phyloP scores from a whole-genome alignment of 1,140 invertebrate species.

The Drosophila parvula region DNA sequence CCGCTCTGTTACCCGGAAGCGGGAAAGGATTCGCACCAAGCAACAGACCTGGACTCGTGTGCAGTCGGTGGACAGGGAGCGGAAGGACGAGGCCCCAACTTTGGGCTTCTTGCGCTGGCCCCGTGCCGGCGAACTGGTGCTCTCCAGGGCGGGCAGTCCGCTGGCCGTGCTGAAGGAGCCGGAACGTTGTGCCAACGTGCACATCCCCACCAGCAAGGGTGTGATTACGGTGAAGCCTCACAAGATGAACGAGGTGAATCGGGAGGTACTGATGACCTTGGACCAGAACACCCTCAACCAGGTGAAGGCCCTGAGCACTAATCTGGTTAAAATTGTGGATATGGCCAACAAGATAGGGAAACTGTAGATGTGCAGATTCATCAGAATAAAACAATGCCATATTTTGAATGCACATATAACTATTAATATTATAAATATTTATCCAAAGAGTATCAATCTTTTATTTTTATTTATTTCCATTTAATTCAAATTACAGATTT shows the following conservation, averaged over 20 bases:
- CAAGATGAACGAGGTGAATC: conserved; percentile 43
- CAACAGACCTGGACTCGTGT: background rate
- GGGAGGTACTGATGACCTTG: conserved; percentile 61
- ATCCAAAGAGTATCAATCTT: no score
- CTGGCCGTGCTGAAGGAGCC: conserved; percentile 83
- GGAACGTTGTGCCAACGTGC: conserved; percentile 85
- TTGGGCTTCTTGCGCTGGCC: conserved; percentile 85
- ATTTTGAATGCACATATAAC: no score
- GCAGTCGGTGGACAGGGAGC: conserved; percentile 29
- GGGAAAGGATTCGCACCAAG: background rate
- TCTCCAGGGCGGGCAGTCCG: conserved; percentile 87
- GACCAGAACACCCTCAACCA: conserved; percentile 60
- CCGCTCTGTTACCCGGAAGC: background rate
- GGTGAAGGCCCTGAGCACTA: conserved; percentile 63
- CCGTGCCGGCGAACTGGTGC: conserved; percentile 85
- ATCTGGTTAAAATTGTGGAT: conserved; percentile 63
- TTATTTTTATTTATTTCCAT: no score
- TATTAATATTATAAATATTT: no score
- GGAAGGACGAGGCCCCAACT: conserved; percentile 25
- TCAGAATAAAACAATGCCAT: no score
- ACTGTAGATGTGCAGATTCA: no score
- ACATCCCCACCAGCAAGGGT: conserved; percentile 86
- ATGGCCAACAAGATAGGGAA: conserved; percentile 42
- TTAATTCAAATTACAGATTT: no score
- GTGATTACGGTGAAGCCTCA: conserved; percentile 65